Evolutionary conservation across 2,113 vertebrate species (phyloP).

Genomic region (Willisornis vidua): DNA sequence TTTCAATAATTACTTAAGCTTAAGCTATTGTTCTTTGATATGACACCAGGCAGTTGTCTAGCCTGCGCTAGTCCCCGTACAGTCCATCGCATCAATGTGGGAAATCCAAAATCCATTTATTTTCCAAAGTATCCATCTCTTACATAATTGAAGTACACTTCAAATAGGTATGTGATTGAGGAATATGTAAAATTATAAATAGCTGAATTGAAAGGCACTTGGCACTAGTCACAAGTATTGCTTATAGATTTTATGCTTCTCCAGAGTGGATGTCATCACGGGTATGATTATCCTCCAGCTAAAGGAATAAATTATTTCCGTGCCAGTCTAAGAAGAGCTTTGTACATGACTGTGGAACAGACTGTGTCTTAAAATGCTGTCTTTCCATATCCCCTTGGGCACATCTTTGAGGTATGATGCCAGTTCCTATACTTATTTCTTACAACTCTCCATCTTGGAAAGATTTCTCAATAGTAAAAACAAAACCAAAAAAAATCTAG

Average conservation of each 20-base stretch:
- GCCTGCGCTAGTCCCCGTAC: background rate
- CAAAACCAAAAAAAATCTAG: background rate
- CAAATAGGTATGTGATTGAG: background rate
- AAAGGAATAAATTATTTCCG: background rate
- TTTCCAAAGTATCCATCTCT: background rate
- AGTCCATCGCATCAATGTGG: background rate
- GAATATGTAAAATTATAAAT: background rate
- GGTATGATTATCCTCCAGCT: background rate
- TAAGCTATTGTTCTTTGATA: background rate
- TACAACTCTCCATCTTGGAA: background rate
- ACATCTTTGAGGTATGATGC: background rate
- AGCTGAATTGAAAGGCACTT: background rate
- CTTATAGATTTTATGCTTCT: background rate
- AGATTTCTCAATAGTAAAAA: background rate
- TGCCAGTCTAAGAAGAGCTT: background rate
- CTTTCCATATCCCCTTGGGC: background rate
- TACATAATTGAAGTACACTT: background rate
- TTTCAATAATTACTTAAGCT: background rate
- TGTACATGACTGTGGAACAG: background rate
- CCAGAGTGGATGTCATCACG: background rate
- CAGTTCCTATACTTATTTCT: background rate
- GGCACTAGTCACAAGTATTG: background rate
- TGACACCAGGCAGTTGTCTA: background rate
- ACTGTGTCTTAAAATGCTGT: background rate
- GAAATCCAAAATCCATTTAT: background rate